These are phyloP conservation scores for Drosophila peninsularis DNA, from an alignment of 2,888 invertebrate species.

Conservation along the genomic window DNA sequence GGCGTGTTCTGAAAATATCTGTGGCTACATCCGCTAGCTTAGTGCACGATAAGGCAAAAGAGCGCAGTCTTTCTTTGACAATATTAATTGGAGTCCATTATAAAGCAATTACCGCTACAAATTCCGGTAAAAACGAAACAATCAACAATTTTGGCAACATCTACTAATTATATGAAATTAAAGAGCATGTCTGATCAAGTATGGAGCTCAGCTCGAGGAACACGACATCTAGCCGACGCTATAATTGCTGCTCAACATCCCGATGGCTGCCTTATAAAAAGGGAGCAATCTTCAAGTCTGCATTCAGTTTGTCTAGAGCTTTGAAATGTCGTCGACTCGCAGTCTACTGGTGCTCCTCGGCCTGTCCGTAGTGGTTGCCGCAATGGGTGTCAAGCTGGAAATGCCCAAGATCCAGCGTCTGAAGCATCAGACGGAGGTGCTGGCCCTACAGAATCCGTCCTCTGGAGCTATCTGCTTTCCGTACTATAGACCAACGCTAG, in stretches of 20 bases:
- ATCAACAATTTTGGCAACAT: background rate
- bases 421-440: constrained; percentile 36
- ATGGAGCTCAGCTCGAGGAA: constrained; percentile 3
- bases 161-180: constrained; percentile 16
- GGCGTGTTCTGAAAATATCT: background rate
- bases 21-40: background rate
- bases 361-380: constrained; percentile 28
- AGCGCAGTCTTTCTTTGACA: background rate
- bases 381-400: constrained; percentile 15
- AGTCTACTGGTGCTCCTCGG: constrained; percentile 30
- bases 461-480: constrained; percentile 31
- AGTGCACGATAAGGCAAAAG: background rate
- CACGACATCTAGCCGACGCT: background rate
- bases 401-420: constrained; percentile 33
- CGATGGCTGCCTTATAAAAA: constrained; percentile 26
- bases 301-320: constrained; percentile 12
- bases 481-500: constrained; percentile 35
- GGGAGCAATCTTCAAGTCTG: background rate
- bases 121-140: background rate
- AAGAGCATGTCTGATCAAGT: constrained; percentile 10
- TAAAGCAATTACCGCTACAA: background rate
- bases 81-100: constrained; percentile 12
- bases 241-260: constrained; percentile 6
- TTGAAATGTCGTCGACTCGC: constrained; percentile 32
- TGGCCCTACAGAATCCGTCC: constrained; percentile 36